Conservation (phyloP, 2,113 vertebrate species). For the Erythrocercus mccallii region DNA sequence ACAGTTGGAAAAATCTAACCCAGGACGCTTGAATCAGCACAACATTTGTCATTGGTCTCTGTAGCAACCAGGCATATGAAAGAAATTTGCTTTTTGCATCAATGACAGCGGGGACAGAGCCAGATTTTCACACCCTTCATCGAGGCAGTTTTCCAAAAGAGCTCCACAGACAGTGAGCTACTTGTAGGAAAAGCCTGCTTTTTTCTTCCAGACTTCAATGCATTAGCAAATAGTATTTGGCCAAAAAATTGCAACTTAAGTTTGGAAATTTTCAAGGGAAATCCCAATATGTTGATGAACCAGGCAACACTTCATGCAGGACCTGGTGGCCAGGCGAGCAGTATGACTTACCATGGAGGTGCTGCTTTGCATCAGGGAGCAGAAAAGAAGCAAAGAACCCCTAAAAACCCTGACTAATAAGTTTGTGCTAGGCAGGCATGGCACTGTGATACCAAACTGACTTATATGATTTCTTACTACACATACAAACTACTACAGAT, state of each 20-base stretch:
- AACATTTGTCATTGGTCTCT: not conserved
- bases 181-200: not conserved
- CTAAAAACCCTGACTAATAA: not conserved
- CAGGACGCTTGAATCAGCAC: not conserved
- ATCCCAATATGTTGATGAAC: not conserved
- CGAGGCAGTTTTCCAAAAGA: not conserved
- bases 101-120: not conserved
- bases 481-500: not conserved
- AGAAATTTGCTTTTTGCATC: not conserved
- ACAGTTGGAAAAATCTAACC: not conserved
- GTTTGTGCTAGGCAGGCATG: not conserved
- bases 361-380: not conserved
- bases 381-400: not conserved
- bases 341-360: not conserved
- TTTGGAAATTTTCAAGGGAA: not conserved
- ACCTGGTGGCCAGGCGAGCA: rapidly evolving
- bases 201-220: not conserved
- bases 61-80: not conserved
- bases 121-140: not conserved
- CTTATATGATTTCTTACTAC: rapidly evolving
- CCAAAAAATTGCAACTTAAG: not conserved
- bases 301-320: not conserved
- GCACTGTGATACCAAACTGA: not conserved
- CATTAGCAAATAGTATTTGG: not conserved
- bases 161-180: not conserved